Base-by-base conservation (phyloP, 2,113 vertebrate genomes). In the Antigone vipio region DNA sequence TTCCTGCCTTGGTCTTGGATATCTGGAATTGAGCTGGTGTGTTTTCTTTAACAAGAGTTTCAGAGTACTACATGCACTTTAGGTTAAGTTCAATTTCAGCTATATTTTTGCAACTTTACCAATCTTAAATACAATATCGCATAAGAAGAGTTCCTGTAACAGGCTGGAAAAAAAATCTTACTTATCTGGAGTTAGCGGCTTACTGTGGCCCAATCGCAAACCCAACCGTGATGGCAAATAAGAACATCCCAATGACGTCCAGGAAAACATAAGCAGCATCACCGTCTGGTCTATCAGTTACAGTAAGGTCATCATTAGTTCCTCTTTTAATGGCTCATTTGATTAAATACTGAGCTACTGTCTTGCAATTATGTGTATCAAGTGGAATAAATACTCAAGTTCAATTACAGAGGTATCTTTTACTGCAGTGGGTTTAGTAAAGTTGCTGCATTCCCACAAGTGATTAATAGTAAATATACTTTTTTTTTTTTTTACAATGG, bases 291-390 rank as follows among this genome's bases (percentile, higher is more conserved):
- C 92, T 95, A 93, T 96, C 96, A 95, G 89, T 95, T 96, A 96
- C 75, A 92, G 55, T 45, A 91, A 97, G 92, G 94, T 97, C 95
- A 95, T 93, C 52, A 85, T 97, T 96, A 96, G 95, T 97, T 97
- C 98, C 59, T 95, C 93, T 97, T 98, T 96, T 96, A 98, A 97
- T 92, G 93, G 94, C 64, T 98, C 86, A 95, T 97, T 96, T 98
- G 94, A 97, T 97, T 98, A 98, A 98, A 96, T 95, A 91, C 23
- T 60, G 91, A 97, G 91, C 75, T 94, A 96, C 96, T 97, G 95
- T 95, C 95, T 97, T 97, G 84, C 96, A 97, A 97, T 97, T 96
- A 95, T 76, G 78, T 89, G 66, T 95, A 97, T 97, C 97, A 89
- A 98, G 93, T 73, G 89, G 93, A 98, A 98, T 96, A 98, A 97